Evolutionary conservation across 2,888 invertebrate genomes (phyloP).

Genomic region (Nemurella pictetii): DNA sequence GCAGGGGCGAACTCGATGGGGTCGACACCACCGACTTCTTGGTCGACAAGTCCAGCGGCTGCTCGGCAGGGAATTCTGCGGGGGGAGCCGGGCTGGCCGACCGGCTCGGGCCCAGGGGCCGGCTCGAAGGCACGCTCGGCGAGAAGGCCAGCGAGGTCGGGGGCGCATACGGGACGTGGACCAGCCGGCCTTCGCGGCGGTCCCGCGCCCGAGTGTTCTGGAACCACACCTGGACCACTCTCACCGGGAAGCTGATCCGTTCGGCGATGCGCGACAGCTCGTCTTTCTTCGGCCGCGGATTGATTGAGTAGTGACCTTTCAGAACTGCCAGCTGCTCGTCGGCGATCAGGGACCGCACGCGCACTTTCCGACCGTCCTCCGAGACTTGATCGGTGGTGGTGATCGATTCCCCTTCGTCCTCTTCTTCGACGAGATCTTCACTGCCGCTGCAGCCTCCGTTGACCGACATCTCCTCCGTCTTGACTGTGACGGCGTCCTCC

Average conservation of each 20-base stretch:
- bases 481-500: conserved; percentile 64
- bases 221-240: conserved; percentile 94
- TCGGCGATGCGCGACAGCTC: conserved; percentile 90
- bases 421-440: conserved; percentile 51
- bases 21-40: conserved; percentile 70
- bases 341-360: conserved; percentile 90
- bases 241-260: conserved; percentile 69
- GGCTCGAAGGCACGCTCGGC: conserved; percentile 37
- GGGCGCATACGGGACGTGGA: conserved; percentile 55
- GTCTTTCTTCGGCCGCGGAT: conserved; percentile 92
- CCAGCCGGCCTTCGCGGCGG: conserved; percentile 66
- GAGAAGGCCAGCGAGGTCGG: conserved; percentile 44
- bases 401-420: conserved; percentile 46
- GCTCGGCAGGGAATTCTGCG: conserved; percentile 56
- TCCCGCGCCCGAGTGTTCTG: conserved; percentile 93
- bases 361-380: conserved; percentile 72
- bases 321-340: conserved; percentile 91
- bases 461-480: conserved; percentile 53
- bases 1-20: conserved; percentile 63
- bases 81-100: conserved; percentile 30
- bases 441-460: conserved; percentile 62
- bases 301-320: conserved; percentile 85
- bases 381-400: conserved; percentile 47
- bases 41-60: conserved; percentile 89
- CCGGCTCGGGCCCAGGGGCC: conserved; percentile 30